phyloP scores from a whole-genome alignment of 2,888 invertebrate genomes.

The Chrysopilus asiliformis region DNA sequence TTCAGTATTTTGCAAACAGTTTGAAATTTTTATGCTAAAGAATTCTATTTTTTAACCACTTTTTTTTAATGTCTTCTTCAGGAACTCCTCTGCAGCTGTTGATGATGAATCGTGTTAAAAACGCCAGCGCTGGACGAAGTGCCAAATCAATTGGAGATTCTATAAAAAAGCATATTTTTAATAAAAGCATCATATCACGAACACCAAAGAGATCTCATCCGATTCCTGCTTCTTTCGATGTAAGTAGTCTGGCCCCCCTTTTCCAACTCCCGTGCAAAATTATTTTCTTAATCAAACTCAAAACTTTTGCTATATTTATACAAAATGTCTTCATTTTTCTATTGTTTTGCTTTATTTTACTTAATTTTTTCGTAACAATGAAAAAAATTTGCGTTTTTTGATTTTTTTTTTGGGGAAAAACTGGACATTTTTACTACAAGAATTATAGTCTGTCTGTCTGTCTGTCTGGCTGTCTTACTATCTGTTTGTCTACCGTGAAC shows the following conservation, averaged over 20 bases:
- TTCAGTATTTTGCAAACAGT: no score
- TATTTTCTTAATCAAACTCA: no score
- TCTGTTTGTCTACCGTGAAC: no score
- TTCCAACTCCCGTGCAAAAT: no score
- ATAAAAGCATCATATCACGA: constrained; percentile 46
- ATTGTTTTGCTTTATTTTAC: neutral
- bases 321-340: constrained; percentile 1
- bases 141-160: constrained; percentile 63
- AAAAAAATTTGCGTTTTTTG: no score
- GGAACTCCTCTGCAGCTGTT: constrained; percentile 57
- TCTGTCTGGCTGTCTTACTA: no score
- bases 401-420: no score
- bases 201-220: constrained; percentile 29
- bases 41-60: neutral
- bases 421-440: no score
- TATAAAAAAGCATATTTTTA: constrained; percentile 73
- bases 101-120: constrained; percentile 41
- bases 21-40: no score
- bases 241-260: constrained; percentile 11
- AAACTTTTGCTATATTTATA: no score
- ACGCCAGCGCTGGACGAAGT: constrained; percentile 40
- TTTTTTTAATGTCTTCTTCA: constrained; percentile 19
- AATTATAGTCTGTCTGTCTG: no score
- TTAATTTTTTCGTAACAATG: no score
- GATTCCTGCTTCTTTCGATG: constrained; percentile 13